Percentiles rank a stretch among this genome's conserved stretches.
Conservation (phyloP, 2,113 vertebrate genomes). For the Sebastes schlegelii region DNA sequence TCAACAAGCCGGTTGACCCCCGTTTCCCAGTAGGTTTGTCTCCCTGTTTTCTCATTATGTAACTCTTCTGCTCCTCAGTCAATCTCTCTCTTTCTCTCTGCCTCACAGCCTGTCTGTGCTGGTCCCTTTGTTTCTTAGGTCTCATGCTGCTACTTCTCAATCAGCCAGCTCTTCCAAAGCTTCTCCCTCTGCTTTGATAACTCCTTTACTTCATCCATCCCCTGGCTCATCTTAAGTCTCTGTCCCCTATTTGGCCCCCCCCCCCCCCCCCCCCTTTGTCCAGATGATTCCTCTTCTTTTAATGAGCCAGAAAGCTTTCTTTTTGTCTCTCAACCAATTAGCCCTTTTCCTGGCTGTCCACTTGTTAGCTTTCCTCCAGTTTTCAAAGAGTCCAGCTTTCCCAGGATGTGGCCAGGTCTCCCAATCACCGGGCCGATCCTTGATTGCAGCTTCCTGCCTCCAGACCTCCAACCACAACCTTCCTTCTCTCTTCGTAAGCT, state of each 20-base stretch:
- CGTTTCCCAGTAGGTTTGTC: background rate
- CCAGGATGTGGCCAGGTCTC: background rate
- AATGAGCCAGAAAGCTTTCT: background rate
- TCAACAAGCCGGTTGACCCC: background rate
- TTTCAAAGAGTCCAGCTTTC: background rate
- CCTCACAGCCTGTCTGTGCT: background rate
- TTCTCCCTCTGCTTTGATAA: slow-evolving; percentile 1
- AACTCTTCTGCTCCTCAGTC: background rate
- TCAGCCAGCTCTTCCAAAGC: background rate
- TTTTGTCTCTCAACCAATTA: background rate
- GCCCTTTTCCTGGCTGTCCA: background rate
- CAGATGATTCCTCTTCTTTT: too few species aligned
- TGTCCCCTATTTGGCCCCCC: background rate
- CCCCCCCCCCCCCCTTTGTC: background rate
- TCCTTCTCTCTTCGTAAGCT: background rate
- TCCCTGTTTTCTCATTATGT: background rate
- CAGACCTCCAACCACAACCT: background rate
- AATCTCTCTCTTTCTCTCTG: background rate
- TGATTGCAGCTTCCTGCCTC: background rate
- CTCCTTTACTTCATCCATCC: background rate
- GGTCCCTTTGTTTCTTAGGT: background rate
- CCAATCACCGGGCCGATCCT: background rate
- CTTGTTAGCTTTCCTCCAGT: background rate
- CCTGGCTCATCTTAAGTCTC: background rate
- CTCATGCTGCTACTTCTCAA: background rate